Base-by-base conservation (phyloP, 2,797 vertebrate genomes). In the Scolopax bukidnonensis region DNA sequence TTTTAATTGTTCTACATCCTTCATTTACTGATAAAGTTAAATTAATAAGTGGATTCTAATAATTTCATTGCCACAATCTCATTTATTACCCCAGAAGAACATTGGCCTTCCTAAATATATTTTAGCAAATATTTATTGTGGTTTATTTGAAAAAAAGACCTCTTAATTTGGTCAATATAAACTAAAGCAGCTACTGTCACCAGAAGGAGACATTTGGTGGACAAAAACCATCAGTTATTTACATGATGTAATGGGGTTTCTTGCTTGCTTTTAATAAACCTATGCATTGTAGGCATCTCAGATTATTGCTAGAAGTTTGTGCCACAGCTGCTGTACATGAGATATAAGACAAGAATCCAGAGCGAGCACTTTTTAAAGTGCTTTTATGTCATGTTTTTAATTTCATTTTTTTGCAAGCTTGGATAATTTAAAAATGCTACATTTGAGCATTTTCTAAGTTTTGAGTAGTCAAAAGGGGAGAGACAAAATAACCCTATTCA, bases 321-420 rank as follows among this genome's bases (percentile, higher is more conserved):
- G 47, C 47, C 61, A 65, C 86, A 95, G 79, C 88, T 94, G 80
- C 33, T 93, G 20, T 53, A 84, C 45, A 7, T 16, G 50, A 81
- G 61, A 78, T 28, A 64, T 12, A 60, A 89, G 71, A 64, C 21
- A 81, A 86, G 84, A 95, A 88, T 68, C 23, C 54, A 64, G 7
- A 89, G 84, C 70, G 74, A 90, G 54, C 69, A 76, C 38, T 89
- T 92, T 71, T 79, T 36, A 47, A 93, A 87, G 48, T 3, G 2
- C 28, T 77, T 90, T 73, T 76, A 54, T 87, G 56, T 54, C 20
- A 28, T 16, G 54, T 33, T 88, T 94, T 86, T 87, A 91, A 82
- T 94, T 89, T 54, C 11, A 47, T 41, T 95, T 90, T 90, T 90
- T 69, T 93, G 77, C 70, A 89, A 95, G 63, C 50, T 75, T 3